Percentiles rank a stretch among this genome's conserved stretches.
phyloP scores from a whole-genome alignment of 2,113 vertebrate species.

The Murina feae region DNA sequence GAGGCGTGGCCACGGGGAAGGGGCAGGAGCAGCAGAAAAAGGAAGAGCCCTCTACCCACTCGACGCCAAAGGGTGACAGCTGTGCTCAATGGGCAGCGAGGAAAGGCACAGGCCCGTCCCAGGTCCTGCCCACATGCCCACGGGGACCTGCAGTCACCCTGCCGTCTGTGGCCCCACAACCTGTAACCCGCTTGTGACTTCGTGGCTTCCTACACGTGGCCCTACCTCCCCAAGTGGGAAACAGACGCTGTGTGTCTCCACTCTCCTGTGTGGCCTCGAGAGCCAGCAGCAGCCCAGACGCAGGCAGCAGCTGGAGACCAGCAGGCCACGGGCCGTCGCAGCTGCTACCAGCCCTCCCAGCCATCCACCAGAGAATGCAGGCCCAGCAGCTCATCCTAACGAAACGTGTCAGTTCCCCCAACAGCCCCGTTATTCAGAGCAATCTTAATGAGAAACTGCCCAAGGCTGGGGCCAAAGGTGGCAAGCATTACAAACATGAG shows the following conservation, averaged over 20 bases:
- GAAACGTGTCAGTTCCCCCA: not conserved
- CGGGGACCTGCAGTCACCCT: fast-evolving
- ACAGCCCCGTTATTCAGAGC: not conserved
- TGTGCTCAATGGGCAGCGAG: not conserved
- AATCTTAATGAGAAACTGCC: not conserved
- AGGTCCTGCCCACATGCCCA: not conserved
- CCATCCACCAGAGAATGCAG: not conserved
- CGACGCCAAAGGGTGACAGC: not conserved
- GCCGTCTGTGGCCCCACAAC: not conserved
- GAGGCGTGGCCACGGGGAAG: fast-evolving
- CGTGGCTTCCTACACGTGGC: fast-evolving
- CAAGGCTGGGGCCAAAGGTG: not conserved
- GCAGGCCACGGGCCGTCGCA: not conserved
- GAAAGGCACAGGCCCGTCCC: not conserved
- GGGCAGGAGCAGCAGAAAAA: not conserved
- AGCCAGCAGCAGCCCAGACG: not conserved
- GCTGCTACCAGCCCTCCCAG: not conserved
- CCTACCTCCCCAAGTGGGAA: not conserved
- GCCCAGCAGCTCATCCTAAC: not conserved
- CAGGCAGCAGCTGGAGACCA: not conserved
- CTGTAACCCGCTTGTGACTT: too few relatives aligned
- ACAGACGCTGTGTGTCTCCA: not conserved
- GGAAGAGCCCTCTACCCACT: not conserved
- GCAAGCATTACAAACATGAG: not conserved
- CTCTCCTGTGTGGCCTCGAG: not conserved